phyloP scores from a whole-genome alignment of 2,888 invertebrate genomes.

The Seira musarum region DNA sequence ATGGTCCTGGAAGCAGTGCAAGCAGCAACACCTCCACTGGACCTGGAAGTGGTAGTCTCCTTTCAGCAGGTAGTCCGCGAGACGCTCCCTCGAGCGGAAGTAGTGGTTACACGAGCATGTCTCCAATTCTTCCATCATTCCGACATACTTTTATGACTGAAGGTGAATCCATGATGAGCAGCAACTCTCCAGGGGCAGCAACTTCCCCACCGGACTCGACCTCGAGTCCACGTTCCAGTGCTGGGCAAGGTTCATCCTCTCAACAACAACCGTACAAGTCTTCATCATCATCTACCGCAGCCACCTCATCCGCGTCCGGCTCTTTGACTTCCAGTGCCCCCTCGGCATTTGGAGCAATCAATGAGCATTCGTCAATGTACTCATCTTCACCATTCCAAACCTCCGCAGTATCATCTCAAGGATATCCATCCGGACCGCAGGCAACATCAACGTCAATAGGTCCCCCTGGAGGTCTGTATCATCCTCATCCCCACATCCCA shows the following conservation, averaged over 20 bases:
- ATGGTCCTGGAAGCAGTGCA: too few species aligned
- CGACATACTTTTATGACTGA: slow-evolving; percentile 70
- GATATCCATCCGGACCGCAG: slow-evolving; percentile 34
- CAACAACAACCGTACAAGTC: slow-evolving; percentile 22
- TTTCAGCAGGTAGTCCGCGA: slow-evolving; percentile 53
- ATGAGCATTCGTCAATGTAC: slow-evolving; percentile 75
- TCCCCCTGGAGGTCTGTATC: slow-evolving; percentile 61
- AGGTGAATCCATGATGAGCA: slow-evolving; percentile 64
- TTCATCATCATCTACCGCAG: too few species aligned
- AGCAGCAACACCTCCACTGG: slow-evolving; percentile 32
- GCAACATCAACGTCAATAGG: slow-evolving; percentile 42
- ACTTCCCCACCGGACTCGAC: slow-evolving; percentile 77
- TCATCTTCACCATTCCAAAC: slow-evolving; percentile 76
- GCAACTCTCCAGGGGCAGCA: slow-evolving; percentile 73
- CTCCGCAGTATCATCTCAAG: slow-evolving; percentile 73
- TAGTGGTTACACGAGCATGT: slow-evolving; percentile 64
- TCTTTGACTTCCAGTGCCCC: slow-evolving; percentile 47
- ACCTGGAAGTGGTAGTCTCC: slow-evolving; percentile 45
- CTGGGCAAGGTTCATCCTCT: slow-evolving; percentile 34
- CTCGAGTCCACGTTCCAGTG: slow-evolving; percentile 64
- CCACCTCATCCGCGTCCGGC: slow-evolving; percentile 39
- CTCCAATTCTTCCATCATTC: slow-evolving; percentile 68
- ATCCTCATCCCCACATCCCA: slow-evolving; percentile 68
- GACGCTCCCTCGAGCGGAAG: slow-evolving; percentile 60
- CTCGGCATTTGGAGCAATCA: slow-evolving; percentile 53